Evolutionary conservation across 2,888 invertebrate genomes (phyloP).

Genomic region (Drosophila austrosaltans): DNA sequence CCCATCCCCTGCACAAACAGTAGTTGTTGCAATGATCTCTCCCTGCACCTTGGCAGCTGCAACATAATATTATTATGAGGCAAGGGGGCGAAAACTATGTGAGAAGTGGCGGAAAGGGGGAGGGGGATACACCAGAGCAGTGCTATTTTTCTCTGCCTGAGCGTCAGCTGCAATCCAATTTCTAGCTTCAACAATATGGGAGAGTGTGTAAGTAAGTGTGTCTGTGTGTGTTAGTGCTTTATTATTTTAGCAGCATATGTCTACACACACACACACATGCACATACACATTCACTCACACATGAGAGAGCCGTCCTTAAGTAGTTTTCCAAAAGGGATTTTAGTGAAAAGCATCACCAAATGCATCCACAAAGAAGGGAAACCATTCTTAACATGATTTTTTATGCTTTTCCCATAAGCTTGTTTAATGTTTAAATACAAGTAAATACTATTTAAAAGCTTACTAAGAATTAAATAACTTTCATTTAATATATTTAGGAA

Average conservation of each 20-base stretch:
- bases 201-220: slow-evolving; percentile 32
- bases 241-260: slow-evolving; percentile 67
- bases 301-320: not conserved
- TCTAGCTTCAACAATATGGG: slow-evolving; percentile 62
- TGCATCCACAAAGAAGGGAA: too few relatives aligned
- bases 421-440: too few relatives aligned
- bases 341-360: not conserved
- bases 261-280: slow-evolving; percentile 51
- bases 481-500: too few relatives aligned
- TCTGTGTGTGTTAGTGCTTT: slow-evolving; percentile 57
- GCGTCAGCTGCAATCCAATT: slow-evolving; percentile 76
- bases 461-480: too few relatives aligned
- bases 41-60: slow-evolving; percentile 73
- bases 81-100: slow-evolving; percentile 27
- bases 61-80: slow-evolving; percentile 76
- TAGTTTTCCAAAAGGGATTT: not conserved
- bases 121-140: not conserved
- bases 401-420: too few relatives aligned
- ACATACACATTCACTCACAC: not conserved
- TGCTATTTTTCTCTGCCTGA: slow-evolving; percentile 45
- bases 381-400: too few relatives aligned
- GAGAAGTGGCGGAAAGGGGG: slow-evolving; percentile 1
- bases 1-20: slow-evolving; percentile 59
- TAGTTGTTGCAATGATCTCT: slow-evolving; percentile 66
- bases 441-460: too few relatives aligned